These are phyloP conservation scores for Aethina tumida DNA, from an alignment of 1,140 invertebrate species.

Conservation along the genomic window DNA sequence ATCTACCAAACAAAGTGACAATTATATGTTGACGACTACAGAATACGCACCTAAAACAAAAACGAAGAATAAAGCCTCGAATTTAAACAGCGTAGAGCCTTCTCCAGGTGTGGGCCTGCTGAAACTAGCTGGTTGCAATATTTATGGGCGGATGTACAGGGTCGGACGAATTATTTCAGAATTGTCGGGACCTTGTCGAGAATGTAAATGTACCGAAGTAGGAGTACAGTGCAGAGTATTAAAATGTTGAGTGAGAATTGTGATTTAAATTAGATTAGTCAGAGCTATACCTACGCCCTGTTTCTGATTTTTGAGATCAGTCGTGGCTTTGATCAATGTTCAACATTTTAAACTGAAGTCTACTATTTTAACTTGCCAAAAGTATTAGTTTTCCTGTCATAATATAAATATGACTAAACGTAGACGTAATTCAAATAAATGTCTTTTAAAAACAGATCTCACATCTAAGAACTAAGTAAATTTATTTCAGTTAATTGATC, in stretches of 20 bases:
- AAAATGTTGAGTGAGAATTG: conserved; percentile 42
- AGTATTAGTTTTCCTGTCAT: background rate
- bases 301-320: background rate
- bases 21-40: background rate
- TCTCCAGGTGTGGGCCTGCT: conserved; percentile 43
- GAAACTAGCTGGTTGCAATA: conserved; percentile 82
- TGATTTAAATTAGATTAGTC: background rate
- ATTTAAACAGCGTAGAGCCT: conserved; percentile 8
- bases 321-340: background rate
- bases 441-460: too few relatives aligned
- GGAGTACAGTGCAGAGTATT: conserved; percentile 75
- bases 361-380: background rate
- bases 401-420: too few relatives aligned
- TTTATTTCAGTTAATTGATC: too few relatives aligned
- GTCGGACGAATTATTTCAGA: conserved; percentile 76
- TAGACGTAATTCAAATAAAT: too few relatives aligned
- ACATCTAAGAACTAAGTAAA: too few relatives aligned
- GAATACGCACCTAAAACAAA: background rate
- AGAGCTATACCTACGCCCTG: background rate
- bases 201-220: conserved; percentile 77
- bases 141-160: conserved; percentile 82
- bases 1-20: conserved; percentile 2
- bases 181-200: conserved; percentile 68
- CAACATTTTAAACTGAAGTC: background rate
- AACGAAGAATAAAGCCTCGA: background rate